phyloP scores from a whole-genome alignment of 2,797 vertebrate genomes.

The Anguilla anguilla region DNA sequence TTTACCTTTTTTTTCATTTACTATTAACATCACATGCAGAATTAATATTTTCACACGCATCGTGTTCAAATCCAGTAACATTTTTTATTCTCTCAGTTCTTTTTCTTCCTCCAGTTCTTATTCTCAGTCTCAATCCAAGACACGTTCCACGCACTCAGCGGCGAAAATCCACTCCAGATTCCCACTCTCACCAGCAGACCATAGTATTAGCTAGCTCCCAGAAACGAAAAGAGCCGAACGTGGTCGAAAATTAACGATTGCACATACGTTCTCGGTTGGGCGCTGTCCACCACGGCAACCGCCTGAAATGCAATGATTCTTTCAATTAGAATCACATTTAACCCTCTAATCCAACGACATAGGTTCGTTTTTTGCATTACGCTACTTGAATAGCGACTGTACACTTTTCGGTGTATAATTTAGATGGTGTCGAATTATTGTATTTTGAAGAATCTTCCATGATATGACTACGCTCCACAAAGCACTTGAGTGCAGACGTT shows the following conservation, averaged over 20 bases:
- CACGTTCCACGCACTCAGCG: not conserved
- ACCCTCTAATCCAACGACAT: not conserved
- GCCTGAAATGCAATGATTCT: constrained; percentile 68
- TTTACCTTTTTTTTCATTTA: not conserved
- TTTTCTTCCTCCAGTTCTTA: not conserved
- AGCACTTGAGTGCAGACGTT: constrained; percentile 27
- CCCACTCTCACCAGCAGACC: not conserved
- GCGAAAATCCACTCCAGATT: constrained; percentile 1
- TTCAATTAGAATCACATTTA: constrained; percentile 11
- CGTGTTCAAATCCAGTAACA: not conserved
- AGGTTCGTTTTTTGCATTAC: not conserved
- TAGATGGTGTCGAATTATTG: not conserved
- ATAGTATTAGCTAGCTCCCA: not conserved
- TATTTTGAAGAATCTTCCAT: constrained; percentile 15
- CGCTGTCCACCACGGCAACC: constrained; percentile 80
- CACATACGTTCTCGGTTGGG: constrained; percentile 67
- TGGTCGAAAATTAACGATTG: constrained; percentile 47
- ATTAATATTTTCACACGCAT: not conserved
- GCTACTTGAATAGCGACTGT: constrained; percentile 22
- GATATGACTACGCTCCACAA: constrained; percentile 43
- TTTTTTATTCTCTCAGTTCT: not conserved
- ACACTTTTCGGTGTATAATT: not conserved
- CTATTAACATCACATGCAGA: not conserved
- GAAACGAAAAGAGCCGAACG: constrained; percentile 50
- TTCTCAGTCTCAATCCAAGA: not conserved